Percentiles rank a stretch among this genome's conserved stretches.
phyloP scores from a whole-genome alignment of 2,113 vertebrate species.

The Thunnus thynnus region DNA sequence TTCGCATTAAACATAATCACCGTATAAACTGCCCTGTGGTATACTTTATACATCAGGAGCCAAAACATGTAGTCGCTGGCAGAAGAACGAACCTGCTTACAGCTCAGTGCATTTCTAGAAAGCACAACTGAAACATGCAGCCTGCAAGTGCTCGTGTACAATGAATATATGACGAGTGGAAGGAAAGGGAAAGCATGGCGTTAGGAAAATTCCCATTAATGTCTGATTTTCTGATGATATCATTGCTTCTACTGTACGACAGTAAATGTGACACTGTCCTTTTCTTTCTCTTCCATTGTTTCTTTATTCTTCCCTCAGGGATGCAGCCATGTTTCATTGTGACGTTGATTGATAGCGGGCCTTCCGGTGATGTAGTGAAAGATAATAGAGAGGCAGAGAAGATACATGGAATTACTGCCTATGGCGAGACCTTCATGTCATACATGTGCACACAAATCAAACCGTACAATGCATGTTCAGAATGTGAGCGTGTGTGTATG shows the following conservation, averaged over 20 bases:
- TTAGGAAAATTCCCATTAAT: not conserved
- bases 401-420: not conserved
- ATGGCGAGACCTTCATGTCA: not conserved
- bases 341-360: conserved; percentile 57
- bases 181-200: no score
- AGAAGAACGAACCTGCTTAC: not conserved
- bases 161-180: no score
- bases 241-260: not conserved
- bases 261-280: conserved; percentile 7
- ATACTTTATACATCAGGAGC: conserved; percentile 1
- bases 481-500: not conserved
- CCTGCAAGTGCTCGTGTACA: no score
- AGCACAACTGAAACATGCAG: no score
- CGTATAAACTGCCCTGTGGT: not conserved
- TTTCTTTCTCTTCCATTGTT: conserved; percentile 20
- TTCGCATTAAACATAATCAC: not conserved
- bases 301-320: conserved; percentile 35
- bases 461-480: no score
- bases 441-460: not conserved
- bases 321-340: conserved; percentile 36
- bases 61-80: not conserved
- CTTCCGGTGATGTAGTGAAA: conserved; percentile 48
- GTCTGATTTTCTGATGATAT: not conserved
- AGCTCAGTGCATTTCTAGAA: not conserved
- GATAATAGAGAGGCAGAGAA: conserved; percentile 36